These are phyloP conservation scores for Eubasilissa splendida DNA, from an alignment of 2,888 invertebrate species.

Conservation along the genomic window DNA sequence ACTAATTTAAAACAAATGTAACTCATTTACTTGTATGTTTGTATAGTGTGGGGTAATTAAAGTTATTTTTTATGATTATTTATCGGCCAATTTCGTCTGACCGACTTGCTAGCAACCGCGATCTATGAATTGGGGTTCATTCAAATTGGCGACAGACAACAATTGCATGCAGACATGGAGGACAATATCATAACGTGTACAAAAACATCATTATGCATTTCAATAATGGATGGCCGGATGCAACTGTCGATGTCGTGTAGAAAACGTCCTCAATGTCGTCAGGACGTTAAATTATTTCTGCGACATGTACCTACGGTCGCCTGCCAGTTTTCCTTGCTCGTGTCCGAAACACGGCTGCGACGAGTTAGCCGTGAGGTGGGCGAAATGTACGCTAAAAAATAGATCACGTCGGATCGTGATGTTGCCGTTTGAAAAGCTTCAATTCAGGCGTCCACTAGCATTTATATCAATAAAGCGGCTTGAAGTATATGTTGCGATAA, in stretches of 20 bases:
- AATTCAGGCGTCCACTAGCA: slow-evolving; percentile 17
- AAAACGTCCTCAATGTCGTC: slow-evolving; percentile 2
- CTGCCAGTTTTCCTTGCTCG: not conserved
- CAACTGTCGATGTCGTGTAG: slow-evolving; percentile 19
- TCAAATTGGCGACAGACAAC: slow-evolving; percentile 18
- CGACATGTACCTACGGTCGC: not conserved
- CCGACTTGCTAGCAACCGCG: too few relatives aligned
- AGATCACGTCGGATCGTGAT: slow-evolving; percentile 24
- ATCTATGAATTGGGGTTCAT: not conserved
- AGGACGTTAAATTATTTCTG: slow-evolving; percentile 9
- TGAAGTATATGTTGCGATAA: slow-evolving; percentile 1
- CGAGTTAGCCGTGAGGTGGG: slow-evolving; percentile 2
- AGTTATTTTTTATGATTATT: too few relatives aligned
- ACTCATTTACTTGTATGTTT: too few relatives aligned
- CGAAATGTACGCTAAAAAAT: slow-evolving; percentile 14
- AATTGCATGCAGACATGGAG: slow-evolving; percentile 25
- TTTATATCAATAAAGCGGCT: slow-evolving; percentile 28
- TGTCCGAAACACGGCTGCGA: not conserved
- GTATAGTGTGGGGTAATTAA: too few relatives aligned
- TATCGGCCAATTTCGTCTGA: too few relatives aligned
- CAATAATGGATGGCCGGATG: slow-evolving; percentile 22
- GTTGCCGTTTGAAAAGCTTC: slow-evolving; percentile 1
- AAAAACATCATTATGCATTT: slow-evolving; percentile 23
- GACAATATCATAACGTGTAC: slow-evolving; percentile 22
- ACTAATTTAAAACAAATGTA: too few relatives aligned